phyloP scores from a whole-genome alignment of 1,140 invertebrate species.

The Anagrus nilaparvatae region DNA sequence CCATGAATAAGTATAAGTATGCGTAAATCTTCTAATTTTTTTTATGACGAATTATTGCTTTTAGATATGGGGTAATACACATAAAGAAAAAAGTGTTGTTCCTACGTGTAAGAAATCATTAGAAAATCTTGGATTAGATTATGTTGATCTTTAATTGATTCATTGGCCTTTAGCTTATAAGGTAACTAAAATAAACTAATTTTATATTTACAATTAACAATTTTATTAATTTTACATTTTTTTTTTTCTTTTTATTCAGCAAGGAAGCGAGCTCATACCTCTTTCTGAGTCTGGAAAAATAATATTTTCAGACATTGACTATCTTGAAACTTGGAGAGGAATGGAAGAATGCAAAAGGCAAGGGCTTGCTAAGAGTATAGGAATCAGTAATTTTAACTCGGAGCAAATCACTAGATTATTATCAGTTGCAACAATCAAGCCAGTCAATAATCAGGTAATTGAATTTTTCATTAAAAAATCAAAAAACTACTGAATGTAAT shows the following conservation, averaged over 20 bases:
- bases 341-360: constrained; percentile 67
- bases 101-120: constrained; percentile 54
- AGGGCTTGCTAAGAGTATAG: constrained; percentile 68
- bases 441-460: constrained; percentile 58
- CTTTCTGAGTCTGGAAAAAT: constrained; percentile 43
- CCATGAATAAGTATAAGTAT: constrained; percentile 46
- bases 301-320: constrained; percentile 53
- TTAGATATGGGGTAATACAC: constrained; percentile 67
- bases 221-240: too few species aligned
- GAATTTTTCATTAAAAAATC: neutral
- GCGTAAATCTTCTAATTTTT: too few species aligned
- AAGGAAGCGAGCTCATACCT: constrained; percentile 27
- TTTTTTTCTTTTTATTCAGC: constrained; percentile 1
- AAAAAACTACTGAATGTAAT: constrained; percentile 57
- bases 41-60: constrained; percentile 19
- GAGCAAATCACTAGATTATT: constrained; percentile 69
- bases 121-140: constrained; percentile 55
- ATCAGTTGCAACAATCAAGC: constrained; percentile 55
- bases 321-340: constrained; percentile 81
- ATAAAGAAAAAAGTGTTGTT: constrained; percentile 53
- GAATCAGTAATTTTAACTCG: constrained; percentile 84
- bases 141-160: constrained; percentile 73
- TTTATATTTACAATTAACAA: too few species aligned
- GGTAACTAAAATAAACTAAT: too few species aligned
- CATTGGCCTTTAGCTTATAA: constrained; percentile 75